Conservation (phyloP, 1,140 invertebrate species). For the Bombyx mandarina region DNA sequence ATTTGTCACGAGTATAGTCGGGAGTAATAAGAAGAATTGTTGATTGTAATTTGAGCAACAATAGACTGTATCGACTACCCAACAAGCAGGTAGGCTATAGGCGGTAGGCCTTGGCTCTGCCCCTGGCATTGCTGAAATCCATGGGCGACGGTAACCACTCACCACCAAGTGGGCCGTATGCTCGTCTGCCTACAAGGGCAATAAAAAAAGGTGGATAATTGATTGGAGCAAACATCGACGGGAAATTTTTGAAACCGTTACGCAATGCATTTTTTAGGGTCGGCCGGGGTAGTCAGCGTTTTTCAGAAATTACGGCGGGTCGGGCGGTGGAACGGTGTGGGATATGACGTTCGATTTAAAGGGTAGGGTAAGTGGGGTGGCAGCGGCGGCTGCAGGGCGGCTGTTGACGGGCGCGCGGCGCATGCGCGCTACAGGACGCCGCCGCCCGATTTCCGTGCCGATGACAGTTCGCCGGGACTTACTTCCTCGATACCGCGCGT, state of each 20-base stretch:
- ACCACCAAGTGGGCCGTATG: no score
- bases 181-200: no score
- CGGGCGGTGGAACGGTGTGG: conserved; percentile 42
- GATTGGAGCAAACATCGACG: conserved; percentile 51
- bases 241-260: conserved; percentile 61
- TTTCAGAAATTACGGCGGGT: conserved; percentile 61
- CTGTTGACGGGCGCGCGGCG: conserved; percentile 65
- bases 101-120: no score
- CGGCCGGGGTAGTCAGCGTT: conserved; percentile 54
- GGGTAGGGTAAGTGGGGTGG: conserved; percentile 42
- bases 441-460: conserved; percentile 59
- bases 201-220: conserved; percentile 40
- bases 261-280: conserved; percentile 70
- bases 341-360: conserved; percentile 70
- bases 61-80: not conserved
- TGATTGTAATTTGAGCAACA: no score
- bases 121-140: no score
- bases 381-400: conserved; percentile 51
- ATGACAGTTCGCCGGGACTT: conserved; percentile 63
- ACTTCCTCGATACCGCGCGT: conserved; percentile 70
- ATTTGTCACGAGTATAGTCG: no score
- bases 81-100: conserved; percentile 17
- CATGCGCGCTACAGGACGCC: conserved; percentile 40
- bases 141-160: no score
- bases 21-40: no score